Base-by-base conservation (phyloP, 2,797 vertebrate genomes). In the Neomorphus geoffroyi region DNA sequence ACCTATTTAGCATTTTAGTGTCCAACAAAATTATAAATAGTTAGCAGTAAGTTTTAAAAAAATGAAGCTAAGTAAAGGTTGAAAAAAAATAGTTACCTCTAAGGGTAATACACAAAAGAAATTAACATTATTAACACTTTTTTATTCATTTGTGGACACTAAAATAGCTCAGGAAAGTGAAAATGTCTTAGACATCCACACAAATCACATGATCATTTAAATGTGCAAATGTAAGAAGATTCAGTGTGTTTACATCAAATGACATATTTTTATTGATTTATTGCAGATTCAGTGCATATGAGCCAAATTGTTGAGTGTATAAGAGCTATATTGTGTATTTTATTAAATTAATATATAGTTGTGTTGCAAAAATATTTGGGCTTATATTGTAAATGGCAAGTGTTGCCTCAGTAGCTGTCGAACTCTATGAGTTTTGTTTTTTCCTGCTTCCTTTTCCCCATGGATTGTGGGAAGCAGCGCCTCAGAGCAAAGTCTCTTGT, bases 271-370 rank as follows among this genome's bases (percentile, higher is more conserved):
- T 99, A 99, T 99, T 99, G 98, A 99, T 99, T 99, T 99, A 98
- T 98, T 99, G 99, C 99, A 98, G 99, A 99, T 99, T 99, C 98
- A 98, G 99, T 99, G 99, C 99, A 99, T 99, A 99, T 99, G 99
- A 99, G 99, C 99, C 99, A 99, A 99, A 99, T 99, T 99, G 99
- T 99, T 99, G 98, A 98, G 99, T 99, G 99, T 99, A 99, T 99
- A 99, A 99, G 99, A 99, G 99, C 99, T 99, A 99, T 99, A 99
- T 99, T 99, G 99, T 99, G 99, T 99, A 99, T 99, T 99, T 99
- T 99, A 99, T 99, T 99, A 99, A 99, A 99, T 99, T 99, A 99
- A 99, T 99, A 99, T 99, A 99, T 99, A 99, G 99, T 99, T 99
- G 99, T 99, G 99, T 99, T 99, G 99, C 99, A 99, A 99, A 99